Evolutionary conservation across 2,797 vertebrate species (phyloP).

Genomic region (Hyperoplus immaculatus): DNA sequence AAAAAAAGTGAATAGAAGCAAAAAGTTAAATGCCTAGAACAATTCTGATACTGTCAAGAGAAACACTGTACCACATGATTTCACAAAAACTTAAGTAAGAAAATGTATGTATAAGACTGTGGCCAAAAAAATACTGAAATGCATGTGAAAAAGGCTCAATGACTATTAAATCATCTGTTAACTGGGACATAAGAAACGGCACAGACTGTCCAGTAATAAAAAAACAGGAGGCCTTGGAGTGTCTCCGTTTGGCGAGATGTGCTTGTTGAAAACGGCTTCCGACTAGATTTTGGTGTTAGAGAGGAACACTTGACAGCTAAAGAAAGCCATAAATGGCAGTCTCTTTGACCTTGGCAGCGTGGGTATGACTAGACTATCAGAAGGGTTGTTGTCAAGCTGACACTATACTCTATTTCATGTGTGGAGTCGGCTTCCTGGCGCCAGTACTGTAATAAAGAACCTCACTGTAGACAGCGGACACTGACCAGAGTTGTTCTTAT

Average conservation of each 20-base stretch:
- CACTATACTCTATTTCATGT: neutral
- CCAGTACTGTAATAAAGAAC: slow-evolving; percentile 1
- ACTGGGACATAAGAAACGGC: neutral
- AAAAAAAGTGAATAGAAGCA: slow-evolving; percentile 10
- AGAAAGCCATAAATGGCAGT: neutral
- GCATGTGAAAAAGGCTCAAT: neutral
- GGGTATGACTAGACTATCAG: neutral
- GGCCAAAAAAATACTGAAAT: neutral
- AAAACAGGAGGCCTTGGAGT: neutral
- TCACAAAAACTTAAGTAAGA: neutral
- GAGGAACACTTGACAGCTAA: neutral
- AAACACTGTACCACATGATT: neutral
- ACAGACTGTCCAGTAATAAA: neutral
- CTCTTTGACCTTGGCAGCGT: neutral
- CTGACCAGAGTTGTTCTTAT: neutral
- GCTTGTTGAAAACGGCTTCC: neutral
- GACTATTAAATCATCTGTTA: neutral
- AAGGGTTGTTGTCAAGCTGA: slow-evolving; percentile 5
- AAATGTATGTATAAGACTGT: slow-evolving; percentile 3
- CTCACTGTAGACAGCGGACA: neutral
- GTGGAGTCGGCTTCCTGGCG: neutral
- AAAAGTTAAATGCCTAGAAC: no score
- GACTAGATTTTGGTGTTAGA: slow-evolving; percentile 2
- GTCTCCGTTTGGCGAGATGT: neutral
- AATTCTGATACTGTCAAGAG: neutral